Conservation (phyloP, 2,113 vertebrate species). For the Pluvialis apricaria region DNA sequence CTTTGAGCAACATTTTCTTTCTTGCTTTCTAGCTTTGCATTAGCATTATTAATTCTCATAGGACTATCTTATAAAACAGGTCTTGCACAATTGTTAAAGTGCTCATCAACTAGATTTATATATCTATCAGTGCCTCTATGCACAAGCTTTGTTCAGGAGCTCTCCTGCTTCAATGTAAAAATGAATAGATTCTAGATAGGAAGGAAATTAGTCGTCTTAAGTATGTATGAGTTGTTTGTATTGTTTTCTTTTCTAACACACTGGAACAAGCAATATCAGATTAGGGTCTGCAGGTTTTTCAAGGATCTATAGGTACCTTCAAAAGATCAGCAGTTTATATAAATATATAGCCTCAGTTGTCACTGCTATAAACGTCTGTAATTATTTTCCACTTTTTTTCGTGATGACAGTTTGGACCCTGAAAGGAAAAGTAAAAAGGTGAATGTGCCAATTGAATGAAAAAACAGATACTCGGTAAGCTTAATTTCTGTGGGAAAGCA, state of each 20-base stretch:
- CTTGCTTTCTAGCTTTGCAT: not conserved
- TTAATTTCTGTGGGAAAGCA: conserved; percentile 21
- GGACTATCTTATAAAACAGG: not conserved
- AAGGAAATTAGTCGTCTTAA: not conserved
- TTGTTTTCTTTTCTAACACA: not conserved
- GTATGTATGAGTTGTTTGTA: not conserved
- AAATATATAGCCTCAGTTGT: conserved; percentile 39
- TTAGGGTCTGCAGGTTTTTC: not conserved
- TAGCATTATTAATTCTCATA: not conserved
- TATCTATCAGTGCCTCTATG: not conserved
- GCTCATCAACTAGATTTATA: not conserved
- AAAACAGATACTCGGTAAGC: conserved; percentile 25
- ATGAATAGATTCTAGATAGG: not conserved
- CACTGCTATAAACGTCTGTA: conserved; percentile 51
- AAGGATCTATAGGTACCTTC: not conserved
- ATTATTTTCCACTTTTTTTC: not conserved
- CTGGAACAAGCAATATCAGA: not conserved
- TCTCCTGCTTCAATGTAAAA: not conserved
- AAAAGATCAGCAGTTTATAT: conserved; percentile 52
- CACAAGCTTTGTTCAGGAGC: not conserved
- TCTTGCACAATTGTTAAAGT: not conserved
- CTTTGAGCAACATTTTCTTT: not conserved
- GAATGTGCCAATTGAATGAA: not conserved
- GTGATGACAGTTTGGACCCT: conserved; percentile 46
- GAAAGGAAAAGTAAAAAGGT: conserved; percentile 31